phyloP scores from a whole-genome alignment of 1,140 invertebrate species.

The Pentalonia nigronervosa region DNA sequence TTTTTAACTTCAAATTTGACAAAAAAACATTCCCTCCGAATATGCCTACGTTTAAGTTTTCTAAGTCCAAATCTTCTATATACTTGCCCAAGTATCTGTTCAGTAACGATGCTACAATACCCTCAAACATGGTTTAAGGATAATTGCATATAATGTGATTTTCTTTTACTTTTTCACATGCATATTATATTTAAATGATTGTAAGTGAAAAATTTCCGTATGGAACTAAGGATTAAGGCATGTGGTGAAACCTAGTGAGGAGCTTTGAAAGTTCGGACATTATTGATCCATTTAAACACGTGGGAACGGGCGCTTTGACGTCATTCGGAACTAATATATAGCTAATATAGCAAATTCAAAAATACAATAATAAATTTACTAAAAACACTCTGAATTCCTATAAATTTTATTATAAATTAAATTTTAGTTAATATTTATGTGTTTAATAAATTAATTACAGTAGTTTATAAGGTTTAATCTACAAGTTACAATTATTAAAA shows the following conservation, averaged over 20 bases:
- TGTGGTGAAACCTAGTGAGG: slow-evolving; percentile 42
- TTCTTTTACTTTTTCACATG: neutral
- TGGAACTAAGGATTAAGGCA: slow-evolving; percentile 2
- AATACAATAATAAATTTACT: neutral
- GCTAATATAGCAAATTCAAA: slow-evolving; percentile 5
- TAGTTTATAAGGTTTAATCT: neutral
- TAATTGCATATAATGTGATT: neutral
- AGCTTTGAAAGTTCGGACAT: slow-evolving; percentile 44
- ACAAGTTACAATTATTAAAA: neutral
- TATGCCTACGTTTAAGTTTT: slow-evolving; percentile 83
- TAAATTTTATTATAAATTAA: neutral
- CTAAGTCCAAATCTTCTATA: slow-evolving; percentile 81
- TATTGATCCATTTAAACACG: slow-evolving; percentile 56
- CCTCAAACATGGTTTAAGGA: slow-evolving; percentile 74
- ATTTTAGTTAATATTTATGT: neutral
- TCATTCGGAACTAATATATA: slow-evolving; percentile 44
- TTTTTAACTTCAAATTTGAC: slow-evolving; percentile 78
- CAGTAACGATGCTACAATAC: slow-evolving; percentile 77
- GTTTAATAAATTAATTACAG: neutral
- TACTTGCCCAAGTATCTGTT: slow-evolving; percentile 83
- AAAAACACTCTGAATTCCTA: neutral
- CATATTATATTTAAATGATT: slow-evolving; percentile 40
- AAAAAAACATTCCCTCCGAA: slow-evolving; percentile 82
- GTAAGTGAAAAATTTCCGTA: slow-evolving; percentile 49
- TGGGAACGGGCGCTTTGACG: slow-evolving; percentile 49